Evolutionary conservation across 2,113 vertebrate species (phyloP), one percentile per base, ranked within the genome.

Genomic region (Percopsis transmontana): DNA sequence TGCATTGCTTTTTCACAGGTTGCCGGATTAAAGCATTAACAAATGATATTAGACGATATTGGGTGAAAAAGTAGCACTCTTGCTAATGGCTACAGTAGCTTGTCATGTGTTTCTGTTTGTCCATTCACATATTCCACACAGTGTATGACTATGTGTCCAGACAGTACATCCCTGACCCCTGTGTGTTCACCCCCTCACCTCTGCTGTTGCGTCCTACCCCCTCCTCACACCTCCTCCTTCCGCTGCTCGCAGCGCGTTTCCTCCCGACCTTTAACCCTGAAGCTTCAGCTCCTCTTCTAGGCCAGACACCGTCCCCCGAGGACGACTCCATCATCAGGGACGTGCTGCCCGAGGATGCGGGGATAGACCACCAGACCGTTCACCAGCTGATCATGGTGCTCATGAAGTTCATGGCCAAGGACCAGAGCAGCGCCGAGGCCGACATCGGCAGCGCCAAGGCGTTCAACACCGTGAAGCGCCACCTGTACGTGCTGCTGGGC

Each of bases 361-460:
- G 97, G 19, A 96, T 99, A 4, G 97, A 99, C 77, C 97, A 99
- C 77, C 97, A 99, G 90, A 99, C 97, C 0, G 97, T 99, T 9
- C 96, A 99, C 86, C 96, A 98, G 87, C 93, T 99, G 8, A 98
- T 99, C 68, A 97, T 95, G 50, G 97, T 99, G 78, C 94, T 99
- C 12, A 99, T 99, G 97, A 99, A 98, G 89, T 99, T 99, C 70
- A 99, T 99, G 97, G 94, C 96, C 10, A 98, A 98, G 87, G 97
- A 99, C 12, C 91, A 96, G 84, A 98, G 96, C 90, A 99, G 96
- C 0, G 97, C 96, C 0, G 97, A 99, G 89, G 92, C 93, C 0
- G 97, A 99, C 69, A 97, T 99, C 51, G 94, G 95, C 89, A 99
- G 96, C 0, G 97, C 97, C 14, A 99, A 99, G 87, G 97, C 97